Evolutionary conservation across 1,140 invertebrate genomes (phyloP), one percentile per base, ranked within the genome.

Genomic region (Mycetomoellerius zeteki): DNA sequence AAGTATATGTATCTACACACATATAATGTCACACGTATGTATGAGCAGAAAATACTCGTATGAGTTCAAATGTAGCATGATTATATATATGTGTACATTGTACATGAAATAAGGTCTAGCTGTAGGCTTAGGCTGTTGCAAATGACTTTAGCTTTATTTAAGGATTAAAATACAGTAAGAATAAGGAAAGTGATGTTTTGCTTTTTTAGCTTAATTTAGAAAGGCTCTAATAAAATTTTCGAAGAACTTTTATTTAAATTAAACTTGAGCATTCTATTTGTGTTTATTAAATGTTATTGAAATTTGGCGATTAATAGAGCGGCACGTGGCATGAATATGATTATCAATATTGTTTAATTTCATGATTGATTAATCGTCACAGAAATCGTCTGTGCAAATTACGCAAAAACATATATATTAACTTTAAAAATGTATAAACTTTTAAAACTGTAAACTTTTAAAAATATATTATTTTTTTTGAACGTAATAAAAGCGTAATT

Each of bases 81-180:
- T 50, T 16, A 50, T 43, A 50, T 50, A 16, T 14, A 3, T 47
- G 82, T 24, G 84, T 62, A 65, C 33, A 76, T 78, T 58, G 58
- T 64, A 27, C 60, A 87, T 50, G 47, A 78, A 27, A 50, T 37
- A 43, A 27, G 64, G 10, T 81, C 12, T 81, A 78, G 69, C 14
- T 43, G 47, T 90, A 88, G 30, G 69, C 24, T 75, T 81, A 88
- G 73, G 52, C 30, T 12, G 19, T 52, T 50, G 14, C 47, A 50
- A 50, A 0, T 50, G 81, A 88, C 65, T 64, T 73, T n/a, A 81
- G 64, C 50, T 69, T 81, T 52, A 67, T 80, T 47, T 54, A 67
- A 67, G 14, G 10, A 54, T 80, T 65, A 52, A 64, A 19, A 14
- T 7, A 33, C 12, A 3, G 1, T 30, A 52, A 69, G 27, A 52